Percentiles rank a stretch among this genome's conserved stretches.
Conservation (phyloP, 2,888 invertebrate genomes). For the Zele albiditarsus region DNA sequence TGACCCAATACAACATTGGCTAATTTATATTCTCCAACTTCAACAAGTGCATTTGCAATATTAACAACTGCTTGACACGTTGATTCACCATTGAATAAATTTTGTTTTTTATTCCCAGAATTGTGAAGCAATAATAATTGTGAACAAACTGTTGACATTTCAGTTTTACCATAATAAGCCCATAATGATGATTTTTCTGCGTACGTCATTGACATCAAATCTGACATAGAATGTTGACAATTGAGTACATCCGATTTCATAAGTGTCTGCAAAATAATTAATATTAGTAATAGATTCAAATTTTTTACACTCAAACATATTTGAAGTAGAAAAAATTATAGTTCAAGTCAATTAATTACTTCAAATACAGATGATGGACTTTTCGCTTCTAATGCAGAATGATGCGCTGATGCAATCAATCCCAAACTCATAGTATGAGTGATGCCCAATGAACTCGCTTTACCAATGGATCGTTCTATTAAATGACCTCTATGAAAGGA, state of each 20-base stretch:
- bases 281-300: not conserved
- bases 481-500: conserved; percentile 74
- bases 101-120: conserved; percentile 76
- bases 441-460: conserved; percentile 80
- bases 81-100: conserved; percentile 79
- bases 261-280: conserved; percentile 79
- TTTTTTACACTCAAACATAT: not conserved
- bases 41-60: conserved; percentile 76
- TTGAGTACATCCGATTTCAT: conserved; percentile 90
- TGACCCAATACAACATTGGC: conserved; percentile 77
- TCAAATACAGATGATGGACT: conserved; percentile 81
- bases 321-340: conserved; percentile 14
- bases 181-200: conserved; percentile 90
- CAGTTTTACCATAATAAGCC: conserved; percentile 90
- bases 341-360: conserved; percentile 67
- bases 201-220: conserved; percentile 86
- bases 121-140: conserved; percentile 86
- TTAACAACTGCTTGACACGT: conserved; percentile 82
- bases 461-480: conserved; percentile 81
- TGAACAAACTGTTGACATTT: conserved; percentile 86
- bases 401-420: conserved; percentile 85
- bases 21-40: conserved; percentile 76
- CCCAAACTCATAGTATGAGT: conserved; percentile 84
- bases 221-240: conserved; percentile 87
- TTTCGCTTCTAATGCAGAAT: conserved; percentile 81